Conservation (phyloP, 64 coral and sea anemone genomes). For the Hydrozoanthus tunicans region DNA sequence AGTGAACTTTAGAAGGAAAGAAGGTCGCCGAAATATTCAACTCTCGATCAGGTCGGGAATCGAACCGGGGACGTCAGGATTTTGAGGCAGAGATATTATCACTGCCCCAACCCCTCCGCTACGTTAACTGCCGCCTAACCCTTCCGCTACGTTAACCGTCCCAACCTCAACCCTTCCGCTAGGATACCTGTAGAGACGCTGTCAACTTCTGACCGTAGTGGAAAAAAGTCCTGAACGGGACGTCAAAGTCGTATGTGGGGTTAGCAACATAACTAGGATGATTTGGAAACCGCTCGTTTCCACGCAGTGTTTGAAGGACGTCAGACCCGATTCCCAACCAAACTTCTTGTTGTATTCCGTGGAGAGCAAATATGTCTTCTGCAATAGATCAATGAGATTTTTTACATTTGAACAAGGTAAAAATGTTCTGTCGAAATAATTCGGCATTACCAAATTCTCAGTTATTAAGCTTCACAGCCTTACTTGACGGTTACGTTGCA, state of each 20-base stretch:
- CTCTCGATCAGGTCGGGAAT: no score
- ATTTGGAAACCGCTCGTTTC: constrained; percentile 12
- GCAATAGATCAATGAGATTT: background rate
- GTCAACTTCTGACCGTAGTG: constrained; percentile 43
- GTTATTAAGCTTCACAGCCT: background rate
- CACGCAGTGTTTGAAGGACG: constrained; percentile 14
- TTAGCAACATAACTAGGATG: background rate
- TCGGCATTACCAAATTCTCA: no score
- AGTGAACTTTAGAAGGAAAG: no score
- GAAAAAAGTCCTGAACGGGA: background rate
- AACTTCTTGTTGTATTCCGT: constrained; percentile 30
- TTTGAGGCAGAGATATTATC: no score
- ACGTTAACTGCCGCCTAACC: no score
- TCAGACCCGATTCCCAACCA: constrained; percentile 39
- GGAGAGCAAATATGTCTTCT: background rate
- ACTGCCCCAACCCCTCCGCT: no score
- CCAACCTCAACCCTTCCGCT: no score
- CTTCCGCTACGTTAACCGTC: no score
- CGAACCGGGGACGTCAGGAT: no score
- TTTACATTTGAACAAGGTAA: background rate
- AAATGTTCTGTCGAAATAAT: no score
- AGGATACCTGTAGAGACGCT: constrained; percentile 14
- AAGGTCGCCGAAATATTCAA: no score
- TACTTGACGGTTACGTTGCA: no score
- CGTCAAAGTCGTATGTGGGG: constrained; percentile 19